Evolutionary conservation across 2,888 invertebrate species (phyloP), one percentile per base, ranked within the genome.

Genomic region (Drosophila birchii): DNA sequence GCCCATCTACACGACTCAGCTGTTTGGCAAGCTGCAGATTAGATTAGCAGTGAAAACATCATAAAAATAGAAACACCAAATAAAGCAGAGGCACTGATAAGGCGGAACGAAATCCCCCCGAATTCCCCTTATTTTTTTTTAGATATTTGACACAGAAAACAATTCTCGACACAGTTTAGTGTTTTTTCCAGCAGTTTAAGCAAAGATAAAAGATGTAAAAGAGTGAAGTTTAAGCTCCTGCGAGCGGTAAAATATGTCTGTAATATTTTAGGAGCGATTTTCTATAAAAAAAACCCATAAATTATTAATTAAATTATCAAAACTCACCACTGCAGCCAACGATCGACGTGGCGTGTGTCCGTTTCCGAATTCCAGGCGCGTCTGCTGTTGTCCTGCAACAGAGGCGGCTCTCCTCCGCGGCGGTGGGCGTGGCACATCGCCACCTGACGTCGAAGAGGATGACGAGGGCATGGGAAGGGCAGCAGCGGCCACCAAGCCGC

Each of bases 351-450:
- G 91, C 63, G 88, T 86, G 59, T 91, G 88, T 60, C 90, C 90
- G 67, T 90, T 89, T 41, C 80, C 89, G 38, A 79, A 81, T 70
- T 90, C 90, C 63, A 80, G 80, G 16, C 81, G 83, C 43, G 79
- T 77, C 69, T 85, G 90, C 76, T 84, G 90, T 75, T 88, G 89
- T 49, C 90, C 89, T 53, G 89, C 87, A 62, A 91, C 90, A 43
- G 92, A 92, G 44, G 91, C 88, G 51, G 92, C 89, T 29, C 92
- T 89, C 32, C 92, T 90, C 20, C 92, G 89, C 8, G 92, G 92
- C 64, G 92, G 92, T 60, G 92, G 92, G 62, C 91, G 89, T 75
- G 92, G 92, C 76, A 85, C 90, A 62, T 91, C 84, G 53, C 73
- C 80, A 43, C 76, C 78, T 26, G 51, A 20, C 11, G 49, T 20